phyloP scores from a whole-genome alignment of 92 coral and sea anemone species.

The Porites cylindrica region DNA sequence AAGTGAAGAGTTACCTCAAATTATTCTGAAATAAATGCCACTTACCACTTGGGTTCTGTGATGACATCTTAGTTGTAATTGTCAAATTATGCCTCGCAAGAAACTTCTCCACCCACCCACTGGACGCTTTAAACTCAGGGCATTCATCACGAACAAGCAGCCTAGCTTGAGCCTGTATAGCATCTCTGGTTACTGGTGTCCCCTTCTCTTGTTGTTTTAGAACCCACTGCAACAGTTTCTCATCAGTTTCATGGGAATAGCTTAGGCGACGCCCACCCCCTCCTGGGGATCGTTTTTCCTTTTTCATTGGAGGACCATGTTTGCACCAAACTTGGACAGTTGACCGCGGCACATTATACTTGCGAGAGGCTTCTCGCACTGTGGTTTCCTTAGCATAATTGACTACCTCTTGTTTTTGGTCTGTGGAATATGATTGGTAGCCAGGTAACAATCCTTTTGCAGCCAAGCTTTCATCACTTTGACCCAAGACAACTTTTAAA shows the following conservation, averaged over 20 bases:
- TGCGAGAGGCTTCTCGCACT: constrained; percentile 88
- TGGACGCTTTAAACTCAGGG: constrained; percentile 98
- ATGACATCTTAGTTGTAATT: constrained; percentile 89
- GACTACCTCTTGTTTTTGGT: constrained; percentile 90
- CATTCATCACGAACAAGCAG: constrained; percentile 91
- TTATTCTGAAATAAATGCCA: neutral
- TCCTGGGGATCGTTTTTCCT: constrained; percentile 81
- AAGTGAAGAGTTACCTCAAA: neutral
- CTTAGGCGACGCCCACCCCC: constrained; percentile 96
- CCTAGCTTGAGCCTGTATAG: constrained; percentile 92
- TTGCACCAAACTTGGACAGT: constrained; percentile 94
- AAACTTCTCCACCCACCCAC: constrained; percentile 99
- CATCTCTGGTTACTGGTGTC: constrained; percentile 95
- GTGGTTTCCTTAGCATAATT: constrained; percentile 90
- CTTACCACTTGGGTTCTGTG: constrained; percentile 83
- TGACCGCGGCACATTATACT: constrained; percentile 86
- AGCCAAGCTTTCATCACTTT: constrained; percentile 57
- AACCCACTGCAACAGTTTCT: constrained; percentile 93
- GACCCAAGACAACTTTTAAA: constrained; percentile 23
- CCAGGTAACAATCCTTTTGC: constrained; percentile 74
- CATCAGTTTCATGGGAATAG: constrained; percentile 97
- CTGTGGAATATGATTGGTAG: constrained; percentile 83
- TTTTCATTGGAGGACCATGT: constrained; percentile 77
- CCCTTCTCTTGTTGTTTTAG: constrained; percentile 91
- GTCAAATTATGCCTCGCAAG: constrained; percentile 90